Evolutionary conservation across 1,140 invertebrate genomes (phyloP).

Genomic region (Lepidurus arcticus): DNA sequence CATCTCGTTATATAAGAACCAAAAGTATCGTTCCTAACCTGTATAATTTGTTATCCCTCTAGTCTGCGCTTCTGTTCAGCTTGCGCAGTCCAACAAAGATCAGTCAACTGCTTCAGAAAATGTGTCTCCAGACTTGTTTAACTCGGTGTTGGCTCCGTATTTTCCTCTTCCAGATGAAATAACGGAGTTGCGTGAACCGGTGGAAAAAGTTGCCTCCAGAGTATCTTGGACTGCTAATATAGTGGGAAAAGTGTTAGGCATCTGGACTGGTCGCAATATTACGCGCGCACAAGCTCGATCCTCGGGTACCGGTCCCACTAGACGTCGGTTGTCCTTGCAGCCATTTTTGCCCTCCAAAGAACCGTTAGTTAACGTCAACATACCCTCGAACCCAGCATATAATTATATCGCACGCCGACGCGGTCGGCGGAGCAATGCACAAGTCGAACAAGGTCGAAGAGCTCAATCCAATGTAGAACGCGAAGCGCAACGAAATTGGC

Average conservation of each 20-base stretch:
- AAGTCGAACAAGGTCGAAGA: constrained; percentile 7
- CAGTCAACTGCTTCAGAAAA: neutral
- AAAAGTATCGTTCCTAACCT: neutral
- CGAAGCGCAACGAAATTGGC: neutral
- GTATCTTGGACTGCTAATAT: neutral
- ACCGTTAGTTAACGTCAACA: neutral
- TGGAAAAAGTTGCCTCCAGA: neutral
- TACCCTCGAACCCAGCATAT: neutral
- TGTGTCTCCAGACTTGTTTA: neutral
- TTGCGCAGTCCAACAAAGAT: neutral
- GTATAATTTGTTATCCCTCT: neutral
- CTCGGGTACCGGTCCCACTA: neutral
- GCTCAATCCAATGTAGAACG: neutral
- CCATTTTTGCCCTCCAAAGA: neutral
- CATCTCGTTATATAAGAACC: neutral
- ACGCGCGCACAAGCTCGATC: neutral
- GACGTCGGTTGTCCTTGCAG: neutral
- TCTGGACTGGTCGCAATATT: neutral
- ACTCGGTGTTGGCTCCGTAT: neutral
- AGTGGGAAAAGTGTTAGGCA: constrained; percentile 11
- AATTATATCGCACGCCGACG: neutral
- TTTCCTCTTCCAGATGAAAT: neutral
- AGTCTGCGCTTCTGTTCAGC: neutral
- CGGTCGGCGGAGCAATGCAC: constrained; percentile 4
- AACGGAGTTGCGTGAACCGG: neutral